Percentiles rank a stretch among this genome's conserved stretches.
Conservation (phyloP, 2,888 invertebrate genomes). For the Tanytarsus gracilentus region DNA sequence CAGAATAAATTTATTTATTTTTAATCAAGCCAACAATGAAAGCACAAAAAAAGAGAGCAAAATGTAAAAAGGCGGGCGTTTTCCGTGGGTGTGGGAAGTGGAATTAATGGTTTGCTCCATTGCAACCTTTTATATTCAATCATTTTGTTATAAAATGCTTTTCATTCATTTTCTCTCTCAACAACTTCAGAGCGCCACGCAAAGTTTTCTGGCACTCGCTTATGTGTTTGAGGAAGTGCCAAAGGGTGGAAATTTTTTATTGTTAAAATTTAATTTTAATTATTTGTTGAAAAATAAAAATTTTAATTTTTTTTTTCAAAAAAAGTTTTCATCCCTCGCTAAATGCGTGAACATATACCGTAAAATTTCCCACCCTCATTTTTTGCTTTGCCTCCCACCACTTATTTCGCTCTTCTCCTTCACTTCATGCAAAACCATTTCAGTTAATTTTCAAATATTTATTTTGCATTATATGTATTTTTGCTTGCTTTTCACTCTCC, state of each 20-base stretch:
- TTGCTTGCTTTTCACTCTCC: neutral
- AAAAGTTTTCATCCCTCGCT: too few species aligned
- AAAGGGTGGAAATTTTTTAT: too few species aligned
- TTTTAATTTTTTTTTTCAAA: too few species aligned
- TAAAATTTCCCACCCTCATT: neutral
- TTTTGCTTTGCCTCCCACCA: neutral
- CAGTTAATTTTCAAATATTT: constrained; percentile 28
- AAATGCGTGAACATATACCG: neutral
- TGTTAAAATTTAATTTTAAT: too few species aligned
- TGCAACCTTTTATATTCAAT: constrained; percentile 23
- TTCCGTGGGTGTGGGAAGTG: too few species aligned
- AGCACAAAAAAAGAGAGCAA: constrained; percentile 17
- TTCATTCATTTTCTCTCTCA: neutral
- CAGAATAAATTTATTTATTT: constrained; percentile 29
- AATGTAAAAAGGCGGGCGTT: too few species aligned
- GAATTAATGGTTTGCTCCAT: constrained; percentile 22
- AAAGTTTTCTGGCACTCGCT: too few species aligned
- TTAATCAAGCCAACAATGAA: constrained; percentile 23
- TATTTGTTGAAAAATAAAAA: too few species aligned
- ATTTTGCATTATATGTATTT: constrained; percentile 25
- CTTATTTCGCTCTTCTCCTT: neutral
- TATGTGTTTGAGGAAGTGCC: too few species aligned
- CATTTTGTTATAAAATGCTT: neutral
- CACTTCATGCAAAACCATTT: neutral
- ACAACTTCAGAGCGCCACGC: neutral